Base-by-base conservation (phyloP, 2,113 vertebrate species). In the Tetrax tetrax region DNA sequence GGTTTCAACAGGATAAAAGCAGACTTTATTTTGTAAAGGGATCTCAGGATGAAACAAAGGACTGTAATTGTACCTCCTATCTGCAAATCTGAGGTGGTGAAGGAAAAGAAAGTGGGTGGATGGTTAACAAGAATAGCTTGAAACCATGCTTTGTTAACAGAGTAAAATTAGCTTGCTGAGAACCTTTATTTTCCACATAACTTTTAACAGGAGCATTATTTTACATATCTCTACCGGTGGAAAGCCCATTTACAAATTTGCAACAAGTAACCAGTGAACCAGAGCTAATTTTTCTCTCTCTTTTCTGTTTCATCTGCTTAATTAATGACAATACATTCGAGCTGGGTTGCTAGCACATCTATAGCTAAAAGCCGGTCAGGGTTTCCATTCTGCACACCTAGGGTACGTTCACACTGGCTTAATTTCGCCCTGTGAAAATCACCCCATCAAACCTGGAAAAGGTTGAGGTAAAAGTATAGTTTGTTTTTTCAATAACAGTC, bases 101-200 rank as follows among this genome's bases (percentile, higher is more conserved):
- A 95, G 91, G 96, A 98, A 95, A 96, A 56, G 97, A 96, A 95
- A 94, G 97, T 96, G 83, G 94, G 93, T 97, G 82, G 78, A 94
- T 96, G 81, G 68, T 64, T 97, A 96, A 96, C 87, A 95, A 97
- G 92, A 96, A 97, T 95, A 92, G 91, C 83, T 96, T 96, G 96
- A 97, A 98, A 95, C 87, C 95, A 35, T 66, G 81, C 96, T 97
- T 95, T 97, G 92, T 97, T 97, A 92, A 74, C 29, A 85, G 79
- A 95, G 96, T 97, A 98, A 98, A 98, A 96, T 98, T 98, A 98
- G 90, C 97, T 97, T 90, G 92, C 96, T 97, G 95, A 97, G 97
- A 98, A 97, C 89, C 59, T 97, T 97, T 89, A 83, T 96, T 96
- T 96, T 96, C 89, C 78, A 85, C 61, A 75, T 81, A 95, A 98